Conservation (phyloP, 2,797 vertebrate genomes). For the Coendou prehensilis region DNA sequence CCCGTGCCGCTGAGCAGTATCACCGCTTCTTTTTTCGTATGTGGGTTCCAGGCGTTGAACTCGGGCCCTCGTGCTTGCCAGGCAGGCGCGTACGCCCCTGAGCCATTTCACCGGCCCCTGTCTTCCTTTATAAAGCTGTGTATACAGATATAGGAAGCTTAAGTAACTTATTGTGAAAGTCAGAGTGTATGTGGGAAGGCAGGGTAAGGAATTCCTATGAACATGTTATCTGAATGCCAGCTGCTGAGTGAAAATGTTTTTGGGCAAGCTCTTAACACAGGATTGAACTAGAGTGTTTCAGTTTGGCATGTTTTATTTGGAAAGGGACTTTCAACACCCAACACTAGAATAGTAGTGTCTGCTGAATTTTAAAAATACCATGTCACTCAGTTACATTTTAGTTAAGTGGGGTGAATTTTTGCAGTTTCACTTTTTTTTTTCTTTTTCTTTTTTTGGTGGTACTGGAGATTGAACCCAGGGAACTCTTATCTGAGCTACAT, state of each 20-base stretch:
- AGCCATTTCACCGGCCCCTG: neutral
- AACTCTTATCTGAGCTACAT: neutral
- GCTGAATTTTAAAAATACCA: conserved; percentile 56
- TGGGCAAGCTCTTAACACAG: conserved; percentile 3
- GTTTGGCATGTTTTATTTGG: conserved; percentile 13
- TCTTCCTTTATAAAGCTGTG: neutral
- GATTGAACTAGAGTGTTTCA: conserved; percentile 35
- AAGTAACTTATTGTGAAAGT: conserved; percentile 4
- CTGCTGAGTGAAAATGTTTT: conserved; percentile 59
- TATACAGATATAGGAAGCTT: neutral
- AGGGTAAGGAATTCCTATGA: conserved; percentile 26
- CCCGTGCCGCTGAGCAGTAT: no score
- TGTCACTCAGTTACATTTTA: neutral
- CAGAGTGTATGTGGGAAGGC: neutral
- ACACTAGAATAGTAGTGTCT: neutral
- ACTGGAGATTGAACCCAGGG: neutral
- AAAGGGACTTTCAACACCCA: neutral
- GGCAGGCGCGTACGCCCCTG: no score
- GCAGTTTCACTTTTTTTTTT: neutral
- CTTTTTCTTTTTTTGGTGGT: neutral
- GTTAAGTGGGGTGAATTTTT: neutral
- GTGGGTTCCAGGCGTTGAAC: no score
- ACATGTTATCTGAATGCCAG: conserved; percentile 20
- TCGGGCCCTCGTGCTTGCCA: no score
- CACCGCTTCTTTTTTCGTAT: no score